Evolutionary conservation across 2,888 invertebrate species (phyloP), one percentile per base, ranked within the genome.

Genomic region (Magallana nippona): DNA sequence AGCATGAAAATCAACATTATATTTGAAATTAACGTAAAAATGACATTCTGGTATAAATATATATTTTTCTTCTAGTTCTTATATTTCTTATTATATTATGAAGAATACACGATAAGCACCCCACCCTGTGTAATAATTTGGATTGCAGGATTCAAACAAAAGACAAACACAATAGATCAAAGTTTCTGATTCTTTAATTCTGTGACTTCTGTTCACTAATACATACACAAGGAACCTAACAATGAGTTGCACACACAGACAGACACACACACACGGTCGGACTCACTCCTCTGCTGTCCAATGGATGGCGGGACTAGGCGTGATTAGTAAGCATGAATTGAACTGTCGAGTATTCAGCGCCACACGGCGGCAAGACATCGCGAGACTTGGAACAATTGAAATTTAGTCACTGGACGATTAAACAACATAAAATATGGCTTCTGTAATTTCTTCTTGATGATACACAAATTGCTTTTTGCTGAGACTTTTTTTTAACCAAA

Each of bases 201-300:
- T 58, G 58, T 80, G 56, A 32, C 22, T 22, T 56, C 58, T 60
- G 58, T 80, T 57, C 44, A 80, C 58, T 71, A 71, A 78, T 79
- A 57, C 44, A 56, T 82, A 63, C 82, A 82, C 78, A 57, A 56
- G 44, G 19, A 56, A 58, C 77, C 56, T 78, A 27, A 17, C 44
- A 55, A 58, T 55, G 60, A 82, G 17, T 63, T 55, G 17, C 19
- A 55, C 82, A 60, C 82, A 62, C 78, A 57, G 44, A 78, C 13
- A 78, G 77, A 78, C 22, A 57, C 82, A 78, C 77, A 77, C 19
- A 81, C 81, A 56, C 15, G 62, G 55, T 56, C 55, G 55, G n/a
- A 17, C 19, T 19, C 56, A 10, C 78, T 71, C 27, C 32, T 11
- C n/a, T 27, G 57, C 77, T 78, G 44, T 44, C 58, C 44, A 77